These are phyloP conservation scores for Eurytoma californica DNA, from an alignment of 2,888 invertebrate species.

Conservation along the genomic window DNA sequence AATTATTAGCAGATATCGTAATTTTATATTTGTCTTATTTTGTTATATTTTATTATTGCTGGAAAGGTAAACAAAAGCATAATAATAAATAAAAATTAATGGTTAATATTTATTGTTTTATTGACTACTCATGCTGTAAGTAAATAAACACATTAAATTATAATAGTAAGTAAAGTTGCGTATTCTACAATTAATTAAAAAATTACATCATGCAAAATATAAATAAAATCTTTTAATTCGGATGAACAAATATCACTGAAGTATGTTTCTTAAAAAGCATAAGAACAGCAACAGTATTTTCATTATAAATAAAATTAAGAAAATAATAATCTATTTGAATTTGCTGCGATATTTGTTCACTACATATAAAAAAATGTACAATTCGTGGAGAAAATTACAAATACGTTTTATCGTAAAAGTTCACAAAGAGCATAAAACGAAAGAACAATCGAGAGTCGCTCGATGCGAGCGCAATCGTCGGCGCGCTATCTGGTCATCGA, in stretches of 20 bases:
- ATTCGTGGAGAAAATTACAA: too few species aligned
- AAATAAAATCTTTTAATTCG: too few species aligned
- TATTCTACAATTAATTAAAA: too few species aligned
- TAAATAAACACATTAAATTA: neutral
- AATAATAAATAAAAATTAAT: neutral
- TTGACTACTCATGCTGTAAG: slow-evolving; percentile 21
- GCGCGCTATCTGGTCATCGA: slow-evolving; percentile 5
- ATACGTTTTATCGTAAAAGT: neutral
- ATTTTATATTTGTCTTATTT: too few species aligned
- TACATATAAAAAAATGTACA: too few species aligned
- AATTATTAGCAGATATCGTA: neutral
- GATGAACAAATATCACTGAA: too few species aligned
- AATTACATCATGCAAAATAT: too few species aligned
- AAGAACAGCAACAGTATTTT: slow-evolving; percentile 9
- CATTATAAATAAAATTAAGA: neutral
- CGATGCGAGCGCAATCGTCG: slow-evolving; percentile 26
- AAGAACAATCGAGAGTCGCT: neutral
- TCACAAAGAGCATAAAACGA: neutral
- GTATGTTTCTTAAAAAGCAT: slow-evolving; percentile 20
- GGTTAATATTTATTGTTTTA: slow-evolving; percentile 40
- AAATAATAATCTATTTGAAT: too few species aligned
- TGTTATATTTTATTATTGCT: neutral
- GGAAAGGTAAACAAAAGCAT: neutral
- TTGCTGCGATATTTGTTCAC: too few species aligned
- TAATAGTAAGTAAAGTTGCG: neutral